phyloP scores from a whole-genome alignment of 2,797 vertebrate species.

The Labeo calbasu region DNA sequence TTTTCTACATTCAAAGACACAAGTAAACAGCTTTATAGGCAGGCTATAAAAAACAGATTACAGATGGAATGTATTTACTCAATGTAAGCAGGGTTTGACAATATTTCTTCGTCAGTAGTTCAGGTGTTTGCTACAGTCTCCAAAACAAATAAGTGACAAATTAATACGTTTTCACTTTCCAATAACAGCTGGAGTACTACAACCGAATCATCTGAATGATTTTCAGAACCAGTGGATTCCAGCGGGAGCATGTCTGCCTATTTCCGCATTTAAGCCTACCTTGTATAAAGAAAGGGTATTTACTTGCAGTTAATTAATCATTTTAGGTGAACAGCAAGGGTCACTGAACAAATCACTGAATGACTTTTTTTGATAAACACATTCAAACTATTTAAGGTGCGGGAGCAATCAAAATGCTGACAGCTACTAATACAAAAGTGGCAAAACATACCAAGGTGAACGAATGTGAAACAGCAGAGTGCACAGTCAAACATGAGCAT shows the following conservation, averaged over 20 bases:
- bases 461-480: neutral
- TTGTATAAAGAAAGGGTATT: neutral
- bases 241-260: neutral
- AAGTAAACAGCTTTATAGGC: too few relatives aligned
- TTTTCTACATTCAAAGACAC: too few relatives aligned
- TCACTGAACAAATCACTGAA: neutral
- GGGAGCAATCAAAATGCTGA: neutral
- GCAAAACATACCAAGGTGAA: neutral
- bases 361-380: neutral
- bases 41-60: neutral
- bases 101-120: neutral
- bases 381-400: neutral
- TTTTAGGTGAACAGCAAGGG: neutral
- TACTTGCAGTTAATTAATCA: neutral
- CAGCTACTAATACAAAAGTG: neutral
- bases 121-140: neutral
- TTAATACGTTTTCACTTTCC: neutral
- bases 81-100: neutral
- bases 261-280: too few relatives aligned
- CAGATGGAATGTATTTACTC: neutral
- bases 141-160: neutral
- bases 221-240: neutral
- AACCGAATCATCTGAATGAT: neutral
- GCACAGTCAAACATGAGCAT: conserved; percentile 12
- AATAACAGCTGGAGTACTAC: neutral